A percentile compares a stretch with the other conserved stretches of the same genome.
Conservation (phyloP, 35 echinoderm and acorn worm genomes). For the Diadema setosum region DNA sequence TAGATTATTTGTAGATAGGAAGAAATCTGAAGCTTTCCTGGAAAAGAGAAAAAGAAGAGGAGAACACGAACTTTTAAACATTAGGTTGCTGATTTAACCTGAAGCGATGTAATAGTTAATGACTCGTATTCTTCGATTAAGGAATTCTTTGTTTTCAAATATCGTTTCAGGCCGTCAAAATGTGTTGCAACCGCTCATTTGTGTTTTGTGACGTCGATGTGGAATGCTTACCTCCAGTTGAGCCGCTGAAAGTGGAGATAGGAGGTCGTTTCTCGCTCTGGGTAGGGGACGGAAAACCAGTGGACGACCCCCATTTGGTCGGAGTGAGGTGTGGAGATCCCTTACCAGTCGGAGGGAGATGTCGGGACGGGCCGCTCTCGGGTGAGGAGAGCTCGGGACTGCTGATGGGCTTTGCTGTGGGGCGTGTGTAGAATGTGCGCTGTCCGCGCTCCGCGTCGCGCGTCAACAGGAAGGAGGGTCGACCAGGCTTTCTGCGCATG, state of each 20-base stretch:
- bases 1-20: too few relatives aligned
- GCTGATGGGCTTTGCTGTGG: slow-evolving; percentile 67
- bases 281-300: slow-evolving; percentile 54
- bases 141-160: too few relatives aligned
- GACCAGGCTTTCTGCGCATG: slow-evolving; percentile 49
- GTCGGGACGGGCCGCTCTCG: slow-evolving; percentile 51
- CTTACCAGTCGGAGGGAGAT: slow-evolving; percentile 62
- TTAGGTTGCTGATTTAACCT: too few relatives aligned
- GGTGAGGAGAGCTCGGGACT: slow-evolving; percentile 87
- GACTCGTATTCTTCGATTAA: too few relatives aligned
- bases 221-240: slow-evolving; percentile 49
- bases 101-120: too few relatives aligned
- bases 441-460: slow-evolving; percentile 43
- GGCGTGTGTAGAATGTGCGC: slow-evolving; percentile 65
- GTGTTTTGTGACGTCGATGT: too few relatives aligned
- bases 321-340: slow-evolving; percentile 65
- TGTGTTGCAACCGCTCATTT: too few relatives aligned
- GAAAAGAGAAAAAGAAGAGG: too few relatives aligned
- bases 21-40: too few relatives aligned
- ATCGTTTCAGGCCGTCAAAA: too few relatives aligned
- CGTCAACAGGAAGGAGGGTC: slow-evolving; percentile 60
- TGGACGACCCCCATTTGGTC: slow-evolving; percentile 53
- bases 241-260: slow-evolving; percentile 61
- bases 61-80: too few relatives aligned
- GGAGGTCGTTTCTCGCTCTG: slow-evolving; percentile 62